Conservation (phyloP, 2,888 invertebrate species). For the Atethmia centrago region DNA sequence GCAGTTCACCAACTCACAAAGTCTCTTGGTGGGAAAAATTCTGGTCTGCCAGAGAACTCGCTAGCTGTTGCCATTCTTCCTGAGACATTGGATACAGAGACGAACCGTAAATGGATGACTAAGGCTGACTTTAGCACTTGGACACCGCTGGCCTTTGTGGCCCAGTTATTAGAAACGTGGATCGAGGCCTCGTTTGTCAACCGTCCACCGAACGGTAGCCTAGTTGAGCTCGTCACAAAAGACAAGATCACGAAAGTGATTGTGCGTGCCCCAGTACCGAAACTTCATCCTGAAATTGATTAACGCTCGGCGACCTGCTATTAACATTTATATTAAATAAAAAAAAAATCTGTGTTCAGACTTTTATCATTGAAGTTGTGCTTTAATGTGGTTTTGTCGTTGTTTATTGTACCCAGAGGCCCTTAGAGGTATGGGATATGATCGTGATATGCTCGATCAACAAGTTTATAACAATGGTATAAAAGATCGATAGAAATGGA, state of each 20-base stretch:
- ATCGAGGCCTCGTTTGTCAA: constrained; percentile 91
- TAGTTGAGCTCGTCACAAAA: constrained; percentile 97
- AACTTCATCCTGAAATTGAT: neutral
- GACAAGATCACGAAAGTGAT: constrained; percentile 93
- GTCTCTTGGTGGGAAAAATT: constrained; percentile 95
- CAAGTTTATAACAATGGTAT: no score
- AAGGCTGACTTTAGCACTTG: constrained; percentile 97
- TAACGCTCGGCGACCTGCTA: no score
- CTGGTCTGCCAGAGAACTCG: constrained; percentile 95
- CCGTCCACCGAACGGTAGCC: constrained; percentile 93
- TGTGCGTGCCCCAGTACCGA: neutral
- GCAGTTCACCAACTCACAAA: constrained; percentile 98
- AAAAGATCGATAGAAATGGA: no score
- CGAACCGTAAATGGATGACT: constrained; percentile 99
- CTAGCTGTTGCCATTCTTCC: constrained; percentile 96
- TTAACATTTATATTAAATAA: neutral
- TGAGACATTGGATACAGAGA: constrained; percentile 98
- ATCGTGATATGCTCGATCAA: no score
- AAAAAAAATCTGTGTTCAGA: no score
- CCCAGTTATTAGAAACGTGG: constrained; percentile 97
- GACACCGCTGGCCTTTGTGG: constrained; percentile 97
- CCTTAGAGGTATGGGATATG: no score
- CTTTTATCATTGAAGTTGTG: no score
- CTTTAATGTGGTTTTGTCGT: no score
- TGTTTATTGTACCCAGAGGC: no score